Base-by-base conservation (phyloP, 2,888 invertebrate genomes). In the Lordiphosa fenestrarum region DNA sequence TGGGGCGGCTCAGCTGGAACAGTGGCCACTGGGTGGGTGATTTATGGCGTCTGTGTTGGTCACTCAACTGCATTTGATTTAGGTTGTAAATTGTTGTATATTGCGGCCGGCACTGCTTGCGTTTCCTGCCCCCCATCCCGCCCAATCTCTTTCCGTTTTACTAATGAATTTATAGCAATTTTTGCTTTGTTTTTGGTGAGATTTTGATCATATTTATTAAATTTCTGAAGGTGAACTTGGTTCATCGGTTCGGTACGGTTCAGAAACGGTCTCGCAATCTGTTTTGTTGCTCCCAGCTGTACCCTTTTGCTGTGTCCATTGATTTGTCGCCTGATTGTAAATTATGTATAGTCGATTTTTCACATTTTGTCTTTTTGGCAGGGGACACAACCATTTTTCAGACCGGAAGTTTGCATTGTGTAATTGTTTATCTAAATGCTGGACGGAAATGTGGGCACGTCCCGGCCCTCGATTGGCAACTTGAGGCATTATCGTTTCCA, bases 1-100 rank as follows among this genome's bases (percentile, higher is more conserved):
- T 52, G 69, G 55, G 41, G 59, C 69, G 69, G 70, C 81, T 73
- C 84, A 81, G 81, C 76, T 82, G 78, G 82, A 30, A 44, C 62
- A 58, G 49, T 58, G 59, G 58, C 66, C 40, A 53, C 9, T 9
- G 30, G 30, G 30, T 30, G 30, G 30, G 74, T 81, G 85, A 81
- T 81, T 81, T 81, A 81, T 81, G 85, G 85, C 74, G 82, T 85
- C 84, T 80, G 85, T 66, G 84, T 66, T 81, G 85, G 81, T 85
- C 81, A 74, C 85, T 85, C 81, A 81, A 85, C 82, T 85, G 80
- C 85, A 77, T 85, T 81, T 85, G 85, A 81, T 81, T 81, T 85
- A 84, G 84, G 80, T 80, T 84, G 83, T 83, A 78, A 77, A 77
- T 77, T 84, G 84, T 84, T 82, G 73, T 77, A 82, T 82, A 82